Evolutionary conservation across 2,113 vertebrate species (phyloP).

Genomic region (Phasianus colchicus): DNA sequence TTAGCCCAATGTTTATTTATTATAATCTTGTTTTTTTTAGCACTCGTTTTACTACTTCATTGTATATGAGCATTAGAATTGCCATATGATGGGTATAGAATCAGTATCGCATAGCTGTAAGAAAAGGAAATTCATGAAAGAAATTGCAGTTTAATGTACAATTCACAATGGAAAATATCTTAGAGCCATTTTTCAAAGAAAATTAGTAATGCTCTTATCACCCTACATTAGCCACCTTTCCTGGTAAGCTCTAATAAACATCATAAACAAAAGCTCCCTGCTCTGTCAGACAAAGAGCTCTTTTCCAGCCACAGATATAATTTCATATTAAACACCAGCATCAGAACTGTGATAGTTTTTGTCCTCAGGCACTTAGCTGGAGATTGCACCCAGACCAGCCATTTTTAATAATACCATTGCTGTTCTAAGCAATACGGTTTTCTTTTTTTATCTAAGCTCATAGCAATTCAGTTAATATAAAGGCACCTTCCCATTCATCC

Average conservation of each 20-base stretch:
- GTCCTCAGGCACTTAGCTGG: background rate
- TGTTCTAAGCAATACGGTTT: background rate
- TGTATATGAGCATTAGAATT: conserved; percentile 13
- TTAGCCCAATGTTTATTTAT: conserved; percentile 52
- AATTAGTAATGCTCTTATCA: conserved; percentile 58
- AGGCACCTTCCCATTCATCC: background rate
- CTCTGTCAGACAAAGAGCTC: conserved; percentile 20
- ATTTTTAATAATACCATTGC: background rate
- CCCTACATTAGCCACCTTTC: conserved; percentile 21
- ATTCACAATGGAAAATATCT: conserved; percentile 42
- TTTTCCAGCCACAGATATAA: conserved; percentile 32
- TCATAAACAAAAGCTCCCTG: conserved; percentile 45
- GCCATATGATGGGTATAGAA: background rate
- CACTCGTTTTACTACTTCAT: background rate
- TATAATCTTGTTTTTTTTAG: conserved; percentile 54
- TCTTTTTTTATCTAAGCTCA: background rate
- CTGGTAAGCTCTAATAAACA: conserved; percentile 43
- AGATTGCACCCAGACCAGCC: background rate
- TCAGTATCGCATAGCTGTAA: background rate
- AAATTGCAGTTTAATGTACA: conserved; percentile 42
- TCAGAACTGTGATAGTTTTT: background rate
- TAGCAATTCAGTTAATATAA: background rate
- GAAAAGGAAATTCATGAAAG: conserved; percentile 46
- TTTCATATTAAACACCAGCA: conserved; percentile 19
- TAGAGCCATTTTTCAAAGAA: conserved; percentile 49